Evolutionary conservation across 2,113 vertebrate species (phyloP), one percentile per base, ranked within the genome.

Genomic region (Campylomormyrus numenius): DNA sequence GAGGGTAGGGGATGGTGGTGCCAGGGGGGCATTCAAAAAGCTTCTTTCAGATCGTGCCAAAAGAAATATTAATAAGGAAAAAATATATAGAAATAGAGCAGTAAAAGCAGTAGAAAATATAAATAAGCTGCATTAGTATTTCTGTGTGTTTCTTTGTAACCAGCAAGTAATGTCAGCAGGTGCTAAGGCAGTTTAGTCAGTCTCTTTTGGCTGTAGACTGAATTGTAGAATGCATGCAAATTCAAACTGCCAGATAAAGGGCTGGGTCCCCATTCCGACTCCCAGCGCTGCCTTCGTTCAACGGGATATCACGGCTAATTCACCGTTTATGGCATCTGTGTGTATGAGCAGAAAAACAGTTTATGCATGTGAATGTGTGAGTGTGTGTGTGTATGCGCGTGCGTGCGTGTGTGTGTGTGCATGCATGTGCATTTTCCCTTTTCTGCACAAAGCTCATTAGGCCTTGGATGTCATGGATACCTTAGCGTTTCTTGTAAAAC

Each of bases 161-260:
- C 50, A 39, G 35, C 7, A 19, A 35, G 50, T 87, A 39, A 48
- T 42, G 31, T 17, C 13, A 87, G 11, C 13, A 53, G 27, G 27
- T 2, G 2, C 27, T 31, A n/a, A 35, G 15, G 13, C 48, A n/a
- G 9, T 53, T 17, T 53, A 35, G 46, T 50, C 9, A 35, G 21
- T 35, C 2, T 49, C 13, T 8, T 31, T 39, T 56, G n/a, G 13
- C 85, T 35, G n/a, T 21, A 50, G n/a, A 87, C 13, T 21, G 27
- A 87, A 42, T 7, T 19, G 13, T 5, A 53, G 31, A 27, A 56
- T 19, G 4, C 24, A 15, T 15, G 84, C 74, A 89, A 85, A 80
- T 83, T 91, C 56, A 91, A 92, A 88, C 0, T 17, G 35, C 50
- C 3, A 85, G 56, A 31, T 49, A 27, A 90, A 74, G 15, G 19